Base-by-base conservation (phyloP, 2,888 invertebrate genomes). In the Acleris cristana region DNA sequence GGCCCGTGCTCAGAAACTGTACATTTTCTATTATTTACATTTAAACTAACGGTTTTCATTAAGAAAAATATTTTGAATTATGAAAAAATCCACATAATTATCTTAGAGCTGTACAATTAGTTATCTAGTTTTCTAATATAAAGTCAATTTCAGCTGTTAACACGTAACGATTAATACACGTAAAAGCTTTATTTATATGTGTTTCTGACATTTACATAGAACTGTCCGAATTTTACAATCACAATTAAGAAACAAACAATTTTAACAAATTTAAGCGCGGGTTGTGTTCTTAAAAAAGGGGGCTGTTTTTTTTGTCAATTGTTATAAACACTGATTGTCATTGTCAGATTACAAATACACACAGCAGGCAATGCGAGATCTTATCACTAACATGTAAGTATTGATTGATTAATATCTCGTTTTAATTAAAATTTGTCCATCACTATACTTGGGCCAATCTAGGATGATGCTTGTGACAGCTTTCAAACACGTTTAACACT, bases 41-140 rank as follows among this genome's bases (percentile, higher is more conserved):
- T 64, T 72, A 80, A 78, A 76, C 71, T 62, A 74, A 78, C 76
- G 73, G 72, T 65, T 74, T 75, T 76, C 75, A 74, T 76, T 83
- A 81, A 79, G 82, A 86, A 88, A 88, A 86, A 86, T 84, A 85
- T 78, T 80, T 78, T 74, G 72, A 72, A 79, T 74, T 77, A 77
- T 77, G 72, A 76, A 75, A 55, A 82, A 77, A 81, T 74, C 14
- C 40, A 40, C 75, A 80, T 79, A 73, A 70, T 48, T 70, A 69
- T 74, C 51, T 65, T 73, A 76, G 72, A 79, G 75, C 83, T 84
- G 83, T 85, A 85, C 82, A 84, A 76, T 81, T 80, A 71, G 59
- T 73, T 81, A 76, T 69, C 77, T 79, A 79, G 66, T 72, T 73
- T 73, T 73, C 69, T 72, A 70, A 73, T 69, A 72, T 71, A 73